Evolutionary conservation across 2,888 invertebrate species (phyloP), one percentile per base, ranked within the genome.

Genomic region (Coelinius sp.): DNA sequence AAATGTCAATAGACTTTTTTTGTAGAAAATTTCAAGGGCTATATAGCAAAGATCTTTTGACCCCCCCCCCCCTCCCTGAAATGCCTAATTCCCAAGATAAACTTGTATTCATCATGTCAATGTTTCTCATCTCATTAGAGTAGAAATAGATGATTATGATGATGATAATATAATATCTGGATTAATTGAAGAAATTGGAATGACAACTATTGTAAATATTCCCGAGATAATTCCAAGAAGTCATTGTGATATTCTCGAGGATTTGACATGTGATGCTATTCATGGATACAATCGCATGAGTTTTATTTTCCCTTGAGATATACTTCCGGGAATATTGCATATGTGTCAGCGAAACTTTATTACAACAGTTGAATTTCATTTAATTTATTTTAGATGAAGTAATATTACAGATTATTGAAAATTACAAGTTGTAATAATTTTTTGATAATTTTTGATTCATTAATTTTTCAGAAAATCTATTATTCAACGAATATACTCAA

Each of bases 251-350:
- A 53, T 53, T 53, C 53, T 53, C 4, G n/a, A 14, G 25, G 56
- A 27, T 27, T 56, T 35, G 79, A 71, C 81, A 82, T 77, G 67
- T 76, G 77, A 80, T 74, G 73, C 74, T 72, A 74, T 78, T 78
- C 81, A 79, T 78, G 79, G 81, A 82, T 52, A 10, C 38, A 56
- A 56, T 12, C 25, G 35, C 22, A 35, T 1, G 17, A 7, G 17
- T 27, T 12, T 31, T 56, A 31, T 31, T 1, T 25, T 56, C 27
- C 8, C 24, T 4, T 7, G 24, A 12, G 14, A 27, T 14, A 4
- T 56, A 27, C n/a, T 56, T 27, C 31, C 31, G 17, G 20, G 27
- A 31, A 31, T 10, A 31, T 14, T 0, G 10, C 24, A 10, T 14
- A 6, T 7, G 5, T 31, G n/a, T 31, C 56, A 56, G 56, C 22